Conservation (phyloP, 37 sponge, comb jelly and placozoan species). For the Geodia barretti region DNA sequence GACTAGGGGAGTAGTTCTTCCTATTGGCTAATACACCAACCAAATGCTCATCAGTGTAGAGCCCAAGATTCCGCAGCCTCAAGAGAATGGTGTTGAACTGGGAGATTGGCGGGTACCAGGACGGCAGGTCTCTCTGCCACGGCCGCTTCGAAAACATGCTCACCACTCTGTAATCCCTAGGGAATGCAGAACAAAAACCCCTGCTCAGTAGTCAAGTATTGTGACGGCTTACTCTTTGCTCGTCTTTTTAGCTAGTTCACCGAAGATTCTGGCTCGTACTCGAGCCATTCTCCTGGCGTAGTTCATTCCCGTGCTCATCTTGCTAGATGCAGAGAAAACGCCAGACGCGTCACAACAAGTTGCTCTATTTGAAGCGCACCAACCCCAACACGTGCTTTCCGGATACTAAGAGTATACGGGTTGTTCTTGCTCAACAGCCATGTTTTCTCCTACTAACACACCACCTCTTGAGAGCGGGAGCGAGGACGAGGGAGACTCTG, state of each 20-base stretch:
- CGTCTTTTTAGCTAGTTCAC: slow-evolving; percentile 64
- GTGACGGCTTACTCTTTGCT: slow-evolving; percentile 34
- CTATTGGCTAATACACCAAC: too few relatives aligned
- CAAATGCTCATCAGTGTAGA: slow-evolving; percentile 80
- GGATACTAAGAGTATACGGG: neutral
- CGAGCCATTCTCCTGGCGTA: slow-evolving; percentile 64
- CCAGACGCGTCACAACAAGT: neutral
- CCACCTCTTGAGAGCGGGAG: neutral
- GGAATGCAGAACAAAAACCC: neutral
- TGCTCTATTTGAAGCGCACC: neutral
- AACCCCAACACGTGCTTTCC: neutral
- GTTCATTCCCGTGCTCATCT: slow-evolving; percentile 12
- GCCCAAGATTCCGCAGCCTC: slow-evolving; percentile 60
- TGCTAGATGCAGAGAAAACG: too few relatives aligned
- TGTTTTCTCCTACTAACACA: neutral
- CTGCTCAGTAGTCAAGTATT: neutral
- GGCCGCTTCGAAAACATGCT: slow-evolving; percentile 61
- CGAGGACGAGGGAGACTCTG: neutral
- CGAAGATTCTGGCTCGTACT: slow-evolving; percentile 83
- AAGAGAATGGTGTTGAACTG: slow-evolving; percentile 51
- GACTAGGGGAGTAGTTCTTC: too few relatives aligned
- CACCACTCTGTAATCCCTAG: slow-evolving; percentile 70
- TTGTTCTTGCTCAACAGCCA: neutral
- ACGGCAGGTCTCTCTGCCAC: slow-evolving; percentile 28
- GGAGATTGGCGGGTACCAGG: slow-evolving; percentile 78